Percentiles rank a stretch among this genome's conserved stretches.
phyloP scores from a whole-genome alignment of 2,888 invertebrate genomes.

The Drosophila paranaensis region DNA sequence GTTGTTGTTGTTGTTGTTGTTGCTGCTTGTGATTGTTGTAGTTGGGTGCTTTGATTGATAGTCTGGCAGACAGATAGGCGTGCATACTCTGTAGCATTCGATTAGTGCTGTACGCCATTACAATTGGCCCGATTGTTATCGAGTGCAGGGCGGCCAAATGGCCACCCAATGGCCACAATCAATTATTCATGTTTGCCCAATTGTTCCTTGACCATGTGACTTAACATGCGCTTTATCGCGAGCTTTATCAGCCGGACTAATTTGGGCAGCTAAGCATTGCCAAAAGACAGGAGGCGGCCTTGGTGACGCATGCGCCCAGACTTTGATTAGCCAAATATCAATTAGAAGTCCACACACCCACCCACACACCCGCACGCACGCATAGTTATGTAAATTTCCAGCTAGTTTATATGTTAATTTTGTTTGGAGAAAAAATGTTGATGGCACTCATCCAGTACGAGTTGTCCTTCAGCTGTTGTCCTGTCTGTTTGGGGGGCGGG shows the following conservation, averaged over 20 bases:
- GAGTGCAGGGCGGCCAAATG: slow-evolving; percentile 27
- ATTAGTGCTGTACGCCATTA: slow-evolving; percentile 43
- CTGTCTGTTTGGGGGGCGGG: background rate
- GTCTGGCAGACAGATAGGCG: slow-evolving; percentile 13
- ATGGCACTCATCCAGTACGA: slow-evolving; percentile 24
- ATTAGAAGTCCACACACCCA: slow-evolving; percentile 46
- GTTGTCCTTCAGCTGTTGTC: slow-evolving; percentile 17
- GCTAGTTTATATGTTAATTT: slow-evolving; percentile 64
- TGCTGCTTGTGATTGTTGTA: slow-evolving; percentile 4
- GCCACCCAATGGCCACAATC: slow-evolving; percentile 15
- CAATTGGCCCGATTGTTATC: slow-evolving; percentile 51
- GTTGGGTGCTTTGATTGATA: slow-evolving; percentile 43
- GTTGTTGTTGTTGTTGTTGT: slow-evolving; percentile 14
- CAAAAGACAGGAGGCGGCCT: background rate
- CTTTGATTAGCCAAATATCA: slow-evolving; percentile 15
- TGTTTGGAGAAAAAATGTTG: slow-evolving; percentile 39
- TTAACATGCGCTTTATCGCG: slow-evolving; percentile 7
- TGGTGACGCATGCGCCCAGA: slow-evolving; percentile 8
- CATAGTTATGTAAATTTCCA: slow-evolving; percentile 15
- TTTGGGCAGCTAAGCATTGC: slow-evolving; percentile 17
- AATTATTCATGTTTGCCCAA: slow-evolving; percentile 36
- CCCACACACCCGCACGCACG: background rate
- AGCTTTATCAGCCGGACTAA: slow-evolving; percentile 5
- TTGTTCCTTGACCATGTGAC: slow-evolving; percentile 9
- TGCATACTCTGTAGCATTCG: slow-evolving; percentile 24